Conservation (phyloP, 2,113 vertebrate species). For the Chinchilla lanigera region DNA sequence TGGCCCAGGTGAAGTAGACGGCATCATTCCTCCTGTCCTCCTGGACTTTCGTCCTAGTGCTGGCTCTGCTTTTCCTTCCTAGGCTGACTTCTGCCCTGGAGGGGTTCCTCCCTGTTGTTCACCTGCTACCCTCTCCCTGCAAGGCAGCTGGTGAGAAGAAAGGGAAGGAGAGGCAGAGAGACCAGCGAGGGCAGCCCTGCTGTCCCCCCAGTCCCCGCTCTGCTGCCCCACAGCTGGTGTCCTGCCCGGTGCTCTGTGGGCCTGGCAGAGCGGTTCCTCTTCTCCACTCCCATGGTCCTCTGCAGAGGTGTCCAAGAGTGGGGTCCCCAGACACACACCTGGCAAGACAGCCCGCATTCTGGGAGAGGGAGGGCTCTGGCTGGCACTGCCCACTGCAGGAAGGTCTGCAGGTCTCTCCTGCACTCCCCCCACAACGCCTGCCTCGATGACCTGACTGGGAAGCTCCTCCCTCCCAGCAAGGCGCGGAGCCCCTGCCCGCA, state of each 20-base stretch:
- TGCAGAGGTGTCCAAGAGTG: fast-evolving
- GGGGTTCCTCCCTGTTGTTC: not conserved
- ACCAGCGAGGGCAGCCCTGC: not conserved
- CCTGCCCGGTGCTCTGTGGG: fast-evolving
- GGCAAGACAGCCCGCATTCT: fast-evolving
- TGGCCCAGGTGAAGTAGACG: not conserved
- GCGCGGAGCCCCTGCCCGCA: fast-evolving
- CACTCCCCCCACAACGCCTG: fast-evolving
- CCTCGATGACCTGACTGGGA: fast-evolving
- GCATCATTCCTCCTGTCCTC: too few relatives aligned
- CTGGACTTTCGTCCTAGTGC: not conserved
- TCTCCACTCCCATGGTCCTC: not conserved
- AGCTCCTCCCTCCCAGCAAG: not conserved
- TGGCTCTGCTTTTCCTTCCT: not conserved
- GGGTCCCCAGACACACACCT: fast-evolving
- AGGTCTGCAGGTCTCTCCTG: not conserved
- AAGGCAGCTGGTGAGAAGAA: not conserved
- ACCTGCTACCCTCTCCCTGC: not conserved
- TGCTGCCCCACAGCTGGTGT: not conserved
- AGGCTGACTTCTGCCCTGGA: not conserved
- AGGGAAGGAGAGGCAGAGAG: not conserved
- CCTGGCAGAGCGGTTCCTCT: fast-evolving
- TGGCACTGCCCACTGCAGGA: fast-evolving
- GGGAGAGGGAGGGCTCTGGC: not conserved
- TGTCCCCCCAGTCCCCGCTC: not conserved